These are phyloP conservation scores for Rafetus swinhoei DNA, from an alignment of 2,113 vertebrate species.

Conservation along the genomic window DNA sequence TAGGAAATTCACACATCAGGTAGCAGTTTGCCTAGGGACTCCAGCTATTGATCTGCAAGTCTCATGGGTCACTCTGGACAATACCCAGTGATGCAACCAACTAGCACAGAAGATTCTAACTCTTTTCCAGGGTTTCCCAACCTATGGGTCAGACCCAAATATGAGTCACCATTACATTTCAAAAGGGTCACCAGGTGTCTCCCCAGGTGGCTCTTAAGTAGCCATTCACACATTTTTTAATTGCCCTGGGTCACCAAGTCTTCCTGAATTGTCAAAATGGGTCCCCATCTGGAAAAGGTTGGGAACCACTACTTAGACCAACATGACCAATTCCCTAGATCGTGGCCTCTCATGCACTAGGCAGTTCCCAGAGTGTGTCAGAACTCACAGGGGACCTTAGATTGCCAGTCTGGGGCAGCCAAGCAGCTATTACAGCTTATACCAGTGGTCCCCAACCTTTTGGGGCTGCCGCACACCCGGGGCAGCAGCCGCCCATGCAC, in stretches of 20 bases:
- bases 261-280: too few relatives aligned
- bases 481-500: too few relatives aligned
- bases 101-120: neutral
- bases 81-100: neutral
- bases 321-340: neutral
- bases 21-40: neutral
- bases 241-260: too few relatives aligned
- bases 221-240: too few relatives aligned
- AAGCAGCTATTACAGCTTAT: neutral
- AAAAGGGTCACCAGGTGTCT: too few relatives aligned
- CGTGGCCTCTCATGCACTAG: neutral
- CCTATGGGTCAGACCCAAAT: too few relatives aligned
- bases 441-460: too few relatives aligned
- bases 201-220: too few relatives aligned
- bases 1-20: fast-evolving
- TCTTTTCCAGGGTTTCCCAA: too few relatives aligned
- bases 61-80: neutral
- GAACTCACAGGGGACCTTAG: fast-evolving
- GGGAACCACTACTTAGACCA: neutral
- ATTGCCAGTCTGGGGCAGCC: neutral
- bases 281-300: too few relatives aligned
- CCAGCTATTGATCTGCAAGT: fast-evolving
- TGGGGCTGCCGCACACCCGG: too few relatives aligned
- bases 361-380: neutral
- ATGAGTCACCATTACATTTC: too few relatives aligned